These are phyloP conservation scores for Tetrao urogallus DNA, from an alignment of 2,113 vertebrate species.

Conservation along the genomic window DNA sequence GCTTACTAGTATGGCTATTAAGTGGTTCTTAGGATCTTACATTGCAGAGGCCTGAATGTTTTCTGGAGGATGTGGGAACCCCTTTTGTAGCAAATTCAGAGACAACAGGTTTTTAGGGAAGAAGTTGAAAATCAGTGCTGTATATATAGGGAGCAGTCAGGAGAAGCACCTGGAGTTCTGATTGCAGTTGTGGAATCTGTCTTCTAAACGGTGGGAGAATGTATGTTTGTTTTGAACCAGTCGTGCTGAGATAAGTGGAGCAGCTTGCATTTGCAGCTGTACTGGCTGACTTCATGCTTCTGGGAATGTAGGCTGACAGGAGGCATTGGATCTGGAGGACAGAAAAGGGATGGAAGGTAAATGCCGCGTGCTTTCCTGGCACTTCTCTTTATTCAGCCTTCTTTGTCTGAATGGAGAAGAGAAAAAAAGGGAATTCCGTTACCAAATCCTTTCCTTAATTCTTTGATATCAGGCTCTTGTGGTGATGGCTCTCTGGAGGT, in stretches of 20 bases:
- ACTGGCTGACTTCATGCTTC: background rate
- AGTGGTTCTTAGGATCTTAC: background rate
- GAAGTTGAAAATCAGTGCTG: background rate
- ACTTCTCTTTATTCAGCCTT: background rate
- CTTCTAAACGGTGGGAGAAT: background rate
- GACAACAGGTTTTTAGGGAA: no score
- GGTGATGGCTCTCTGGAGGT: background rate
- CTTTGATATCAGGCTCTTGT: background rate
- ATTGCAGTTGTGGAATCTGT: background rate
- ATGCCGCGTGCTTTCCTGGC: background rate
- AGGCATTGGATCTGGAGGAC: background rate
- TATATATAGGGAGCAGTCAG: fast-evolving
- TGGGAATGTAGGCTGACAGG: background rate
- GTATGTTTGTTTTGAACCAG: background rate
- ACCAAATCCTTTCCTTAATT: background rate
- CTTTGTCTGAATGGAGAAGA: background rate
- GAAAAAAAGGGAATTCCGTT: background rate
- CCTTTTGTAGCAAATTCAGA: background rate
- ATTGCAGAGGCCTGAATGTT: fast-evolving
- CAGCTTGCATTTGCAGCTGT: background rate
- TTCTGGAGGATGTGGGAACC: background rate
- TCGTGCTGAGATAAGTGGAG: fast-evolving
- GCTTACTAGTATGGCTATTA: background rate
- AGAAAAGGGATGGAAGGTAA: background rate
- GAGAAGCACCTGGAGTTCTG: background rate